phyloP scores from a whole-genome alignment of 2,113 vertebrate genomes.

The Alexandromys fortis region DNA sequence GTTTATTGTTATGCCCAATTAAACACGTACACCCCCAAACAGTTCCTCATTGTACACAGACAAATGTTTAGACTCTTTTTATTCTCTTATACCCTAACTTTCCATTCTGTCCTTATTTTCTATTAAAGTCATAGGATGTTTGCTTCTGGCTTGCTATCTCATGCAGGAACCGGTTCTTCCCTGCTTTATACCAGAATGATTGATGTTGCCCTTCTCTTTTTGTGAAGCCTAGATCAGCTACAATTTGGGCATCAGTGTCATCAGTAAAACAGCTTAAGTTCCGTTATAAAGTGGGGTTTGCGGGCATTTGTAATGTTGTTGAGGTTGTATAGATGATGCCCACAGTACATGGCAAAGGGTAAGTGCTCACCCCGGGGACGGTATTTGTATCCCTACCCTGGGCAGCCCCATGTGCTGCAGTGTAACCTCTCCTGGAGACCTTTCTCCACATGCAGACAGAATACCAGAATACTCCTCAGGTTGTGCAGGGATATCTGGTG shows the following conservation, averaged over 20 bases:
- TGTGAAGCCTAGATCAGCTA: not conserved
- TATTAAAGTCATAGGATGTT: not conserved
- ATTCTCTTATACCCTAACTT: not conserved
- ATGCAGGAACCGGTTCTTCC: not conserved
- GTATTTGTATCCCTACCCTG: not conserved
- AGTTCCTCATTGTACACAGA: not conserved
- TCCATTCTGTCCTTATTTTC: not conserved
- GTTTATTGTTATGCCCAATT: not conserved
- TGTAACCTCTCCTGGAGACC: not conserved
- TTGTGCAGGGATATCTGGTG: slow-evolving; percentile 8
- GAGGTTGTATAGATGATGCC: not conserved
- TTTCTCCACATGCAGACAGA: not conserved
- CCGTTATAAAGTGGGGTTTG: not conserved
- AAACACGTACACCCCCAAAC: not conserved
- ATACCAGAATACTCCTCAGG: not conserved
- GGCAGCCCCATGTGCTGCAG: not conserved
- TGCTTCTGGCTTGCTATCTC: slow-evolving; percentile 14
- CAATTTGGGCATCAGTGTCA: not conserved
- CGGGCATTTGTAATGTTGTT: not conserved
- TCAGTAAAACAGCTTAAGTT: slow-evolving; percentile 28
- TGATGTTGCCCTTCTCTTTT: not conserved
- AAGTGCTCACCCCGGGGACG: not conserved
- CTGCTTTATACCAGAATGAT: slow-evolving; percentile 10
- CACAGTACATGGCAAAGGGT: not conserved
- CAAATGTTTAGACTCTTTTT: not conserved